Base-by-base conservation (phyloP, 1,140 invertebrate genomes). In the Polyergus mexicanus region DNA sequence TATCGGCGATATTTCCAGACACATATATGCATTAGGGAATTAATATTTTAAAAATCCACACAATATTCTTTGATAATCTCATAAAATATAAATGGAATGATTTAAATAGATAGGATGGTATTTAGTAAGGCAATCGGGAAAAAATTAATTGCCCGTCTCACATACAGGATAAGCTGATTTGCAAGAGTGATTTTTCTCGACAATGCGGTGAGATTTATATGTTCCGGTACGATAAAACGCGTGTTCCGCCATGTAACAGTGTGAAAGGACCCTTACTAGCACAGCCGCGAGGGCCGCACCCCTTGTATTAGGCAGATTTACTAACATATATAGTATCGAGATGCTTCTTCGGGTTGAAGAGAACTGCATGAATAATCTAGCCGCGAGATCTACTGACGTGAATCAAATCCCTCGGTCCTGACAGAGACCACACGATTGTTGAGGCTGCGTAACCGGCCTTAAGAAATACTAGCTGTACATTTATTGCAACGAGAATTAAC, bases 281-380 rank as follows among this genome's bases (percentile, higher is more conserved):
- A 80, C 19, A 63, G 78, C 62, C 71, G 54, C 62, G 28, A 80
- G 72, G 58, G 75, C 87, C 85, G 89, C 87, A 81, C 83, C 86
- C 65, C 89, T 89, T 89, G 89, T 89, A 91, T 91, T 91, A 91
- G 86, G 90, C 88, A 91, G 90, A 91, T 91, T 91, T 91, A 89
- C 90, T 91, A 88, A 90, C 75, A 81, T 87, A 47, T 87, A 47
- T 87, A 54, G 56, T 90, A 91, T 91, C 90, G 90, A 90, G 90
- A 91, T 91, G 88, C 86, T 86, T 86, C 86, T 86, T 90, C 71
- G 86, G 38, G 84, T 87, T 81, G 75, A 89, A 91, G 80, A 80
- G 84, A 86, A 80, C 84, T 81, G 83, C 81, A 88, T 81, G 91
- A 90, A 85, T 87, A 91, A 91, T 91, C 91, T 91, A 56, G 56